Evolutionary conservation across 2,113 vertebrate genomes (phyloP), one percentile per base, ranked within the genome.

Genomic region (Caranx melampygus): DNA sequence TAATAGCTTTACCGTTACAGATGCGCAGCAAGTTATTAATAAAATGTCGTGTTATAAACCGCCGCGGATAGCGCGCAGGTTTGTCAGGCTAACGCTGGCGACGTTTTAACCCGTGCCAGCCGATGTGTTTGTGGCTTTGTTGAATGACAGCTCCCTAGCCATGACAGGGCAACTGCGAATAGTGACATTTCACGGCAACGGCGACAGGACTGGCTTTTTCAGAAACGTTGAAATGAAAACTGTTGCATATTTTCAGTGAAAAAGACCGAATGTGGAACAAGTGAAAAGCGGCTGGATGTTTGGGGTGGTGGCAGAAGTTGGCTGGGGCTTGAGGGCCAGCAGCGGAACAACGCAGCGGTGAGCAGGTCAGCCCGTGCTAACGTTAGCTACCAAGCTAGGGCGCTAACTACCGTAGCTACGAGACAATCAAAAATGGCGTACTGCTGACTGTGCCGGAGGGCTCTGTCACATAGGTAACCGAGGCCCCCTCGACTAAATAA

Each of bases 121-220:
- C 60, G 31, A 16, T 34, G 60, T 80, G 75, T 75, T 35, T 47
- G 85, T 35, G 88, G 83, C 89, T 88, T 91, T 91, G 91, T 90
- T 92, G 88, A 92, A 81, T 92, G 92, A 92, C 92, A 92, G 88
- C 88, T 90, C 75, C 60, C 79, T 81, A 83, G 82, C 87, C 21
- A 61, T 77, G 87, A 87, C 85, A 75, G 82, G 54, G 55, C 78
- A 71, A 79, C 64, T 15, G 80, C 37, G 33, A 81, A 37, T 9
- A 14, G 33, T 52, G 72, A 72, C 52, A 44, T 55, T 81, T 77
- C 9, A 42, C 7, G 40, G 12, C 4, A 55, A 34, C 64, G 20
- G 40, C 42, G 37, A 11, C 12, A 12, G 1, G 14, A 21, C 4
- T 4, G 8, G 2, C 33, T 31, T 21, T 40, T 4, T 31, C 12